These are phyloP conservation scores for Microcebus murinus DNA, from an alignment of 2,113 vertebrate species.

Conservation along the genomic window DNA sequence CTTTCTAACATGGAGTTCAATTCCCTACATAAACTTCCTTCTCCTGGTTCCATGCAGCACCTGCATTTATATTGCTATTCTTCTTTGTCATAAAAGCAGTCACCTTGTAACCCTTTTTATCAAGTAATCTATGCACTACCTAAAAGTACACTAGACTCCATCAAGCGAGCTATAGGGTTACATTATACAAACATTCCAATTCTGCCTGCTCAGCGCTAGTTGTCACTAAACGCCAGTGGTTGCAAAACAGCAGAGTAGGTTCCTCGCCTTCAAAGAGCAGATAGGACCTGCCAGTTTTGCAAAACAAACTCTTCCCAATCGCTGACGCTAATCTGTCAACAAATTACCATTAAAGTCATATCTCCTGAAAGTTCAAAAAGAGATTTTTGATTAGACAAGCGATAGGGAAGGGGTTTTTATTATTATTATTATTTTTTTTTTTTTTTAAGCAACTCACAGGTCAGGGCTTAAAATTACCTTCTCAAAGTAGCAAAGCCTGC, in stretches of 20 bases:
- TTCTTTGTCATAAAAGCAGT: slow-evolving; percentile 81
- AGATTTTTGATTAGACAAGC: slow-evolving; percentile 74
- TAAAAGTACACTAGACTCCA: slow-evolving; percentile 82
- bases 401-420: slow-evolving; percentile 2
- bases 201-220: slow-evolving; percentile 87
- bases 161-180: slow-evolving; percentile 84
- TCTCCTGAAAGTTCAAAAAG: slow-evolving; percentile 81
- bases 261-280: slow-evolving; percentile 79
- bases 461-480: slow-evolving; percentile 74
- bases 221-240: slow-evolving; percentile 86
- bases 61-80: slow-evolving; percentile 63
- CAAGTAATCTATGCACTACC: slow-evolving; percentile 82
- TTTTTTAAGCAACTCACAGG: slow-evolving; percentile 73
- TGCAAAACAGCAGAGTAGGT: slow-evolving; percentile 80
- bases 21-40: slow-evolving; percentile 80
- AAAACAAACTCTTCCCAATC: slow-evolving; percentile 83
- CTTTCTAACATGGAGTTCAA: slow-evolving; percentile 48
- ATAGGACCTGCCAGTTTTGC: slow-evolving; percentile 79
- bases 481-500: slow-evolving; percentile 65
- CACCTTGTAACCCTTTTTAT: slow-evolving; percentile 86
- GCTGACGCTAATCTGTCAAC: slow-evolving; percentile 81
- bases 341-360: slow-evolving; percentile 84
- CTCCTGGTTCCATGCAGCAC: slow-evolving; percentile 39
- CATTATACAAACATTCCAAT: slow-evolving; percentile 89
- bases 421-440: neutral